A percentile compares a stretch with the other conserved stretches of the same genome.
Conservation (phyloP, 2,113 vertebrate species). For the Alectura lathami region DNA sequence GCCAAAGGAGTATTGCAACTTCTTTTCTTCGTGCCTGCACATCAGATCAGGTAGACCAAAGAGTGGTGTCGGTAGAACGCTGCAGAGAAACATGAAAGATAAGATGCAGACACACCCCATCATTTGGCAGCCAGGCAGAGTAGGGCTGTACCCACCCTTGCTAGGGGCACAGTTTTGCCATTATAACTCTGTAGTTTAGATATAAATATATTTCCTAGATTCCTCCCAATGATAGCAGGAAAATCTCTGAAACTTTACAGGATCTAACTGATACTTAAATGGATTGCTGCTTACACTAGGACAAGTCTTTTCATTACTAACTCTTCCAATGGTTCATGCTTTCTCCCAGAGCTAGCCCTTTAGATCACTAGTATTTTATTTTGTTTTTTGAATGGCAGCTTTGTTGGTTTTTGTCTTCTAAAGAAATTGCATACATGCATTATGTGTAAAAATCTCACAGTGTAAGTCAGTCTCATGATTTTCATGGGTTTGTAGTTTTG, state of each 20-base stretch:
- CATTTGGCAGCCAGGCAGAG: conserved; percentile 4
- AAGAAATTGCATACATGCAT: neutral
- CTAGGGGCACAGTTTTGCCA: neutral
- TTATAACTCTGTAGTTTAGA: neutral
- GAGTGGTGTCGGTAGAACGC: neutral
- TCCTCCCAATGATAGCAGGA: neutral
- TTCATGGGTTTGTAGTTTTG: neutral
- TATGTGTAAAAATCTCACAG: neutral
- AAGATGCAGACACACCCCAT: neutral
- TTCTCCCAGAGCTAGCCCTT: neutral
- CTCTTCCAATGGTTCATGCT: neutral
- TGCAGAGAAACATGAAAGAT: neutral
- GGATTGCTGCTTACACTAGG: neutral
- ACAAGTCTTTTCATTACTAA: neutral
- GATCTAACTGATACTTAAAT: neutral
- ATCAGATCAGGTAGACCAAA: neutral
- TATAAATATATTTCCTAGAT: conserved; percentile 7
- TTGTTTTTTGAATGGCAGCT: neutral
- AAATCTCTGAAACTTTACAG: neutral
- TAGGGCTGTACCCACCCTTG: neutral
- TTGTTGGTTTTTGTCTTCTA: neutral
- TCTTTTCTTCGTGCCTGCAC: neutral
- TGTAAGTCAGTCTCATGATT: neutral
- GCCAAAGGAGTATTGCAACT: neutral
- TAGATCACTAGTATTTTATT: neutral